Conservation (phyloP, 1,140 invertebrate species). For the Megalopta genalis region DNA sequence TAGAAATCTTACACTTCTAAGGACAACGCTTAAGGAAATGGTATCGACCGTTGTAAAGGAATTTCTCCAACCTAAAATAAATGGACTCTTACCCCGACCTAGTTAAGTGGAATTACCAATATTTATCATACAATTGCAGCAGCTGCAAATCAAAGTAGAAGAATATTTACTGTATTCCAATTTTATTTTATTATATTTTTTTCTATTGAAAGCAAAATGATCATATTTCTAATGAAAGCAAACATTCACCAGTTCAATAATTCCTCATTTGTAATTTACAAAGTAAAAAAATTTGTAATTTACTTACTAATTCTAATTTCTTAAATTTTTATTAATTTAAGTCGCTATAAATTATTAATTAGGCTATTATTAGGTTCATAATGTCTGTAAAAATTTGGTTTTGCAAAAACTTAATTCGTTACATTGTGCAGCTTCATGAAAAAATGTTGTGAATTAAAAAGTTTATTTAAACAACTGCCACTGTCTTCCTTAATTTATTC, state of each 20-base stretch:
- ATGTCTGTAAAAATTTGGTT: neutral
- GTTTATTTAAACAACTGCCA: conserved; percentile 6
- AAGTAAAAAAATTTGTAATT: no score
- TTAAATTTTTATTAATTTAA: no score
- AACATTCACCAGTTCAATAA: no score
- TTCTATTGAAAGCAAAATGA: no score
- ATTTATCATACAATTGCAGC: neutral
- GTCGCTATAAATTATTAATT: no score
- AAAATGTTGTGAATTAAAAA: neutral
- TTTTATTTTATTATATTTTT: conserved; percentile 5
- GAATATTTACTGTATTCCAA: neutral
- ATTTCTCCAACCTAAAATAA: conserved; percentile 89
- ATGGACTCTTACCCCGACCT: conserved; percentile 83
- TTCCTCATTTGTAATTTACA: no score
- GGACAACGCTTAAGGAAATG: conserved; percentile 86
- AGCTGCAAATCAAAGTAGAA: neutral
- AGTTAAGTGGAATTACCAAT: conserved; percentile 7
- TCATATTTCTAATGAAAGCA: no score
- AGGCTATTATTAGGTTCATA: no score
- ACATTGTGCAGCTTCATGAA: neutral
- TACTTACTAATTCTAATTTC: no score
- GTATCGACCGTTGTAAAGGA: conserved; percentile 89
- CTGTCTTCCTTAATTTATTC: conserved; percentile 24
- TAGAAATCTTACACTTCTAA: conserved; percentile 86
- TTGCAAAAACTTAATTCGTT: neutral